Evolutionary conservation across 2,888 invertebrate genomes (phyloP).

Genomic region (Sinohyriopsis cumingii): DNA sequence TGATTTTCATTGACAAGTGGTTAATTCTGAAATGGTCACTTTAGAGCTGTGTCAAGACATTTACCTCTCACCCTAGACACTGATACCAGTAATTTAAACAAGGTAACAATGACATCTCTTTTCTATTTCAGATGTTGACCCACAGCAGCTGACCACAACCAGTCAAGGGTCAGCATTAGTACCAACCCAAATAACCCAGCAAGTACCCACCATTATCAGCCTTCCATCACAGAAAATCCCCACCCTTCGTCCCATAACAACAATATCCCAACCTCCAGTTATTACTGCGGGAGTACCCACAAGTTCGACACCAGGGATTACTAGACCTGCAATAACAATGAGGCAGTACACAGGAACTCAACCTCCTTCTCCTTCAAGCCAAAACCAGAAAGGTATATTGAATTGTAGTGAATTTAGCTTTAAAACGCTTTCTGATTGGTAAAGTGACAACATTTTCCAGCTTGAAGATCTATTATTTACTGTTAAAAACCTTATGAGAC

Average conservation of each 20-base stretch:
- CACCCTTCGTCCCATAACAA: slow-evolving; percentile 6
- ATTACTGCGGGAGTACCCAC: background rate
- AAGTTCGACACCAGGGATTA: background rate
- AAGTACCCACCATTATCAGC: slow-evolving; percentile 16
- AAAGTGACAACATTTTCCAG: too few species aligned
- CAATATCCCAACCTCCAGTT: background rate
- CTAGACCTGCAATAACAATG: slow-evolving; percentile 3
- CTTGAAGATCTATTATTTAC: too few species aligned
- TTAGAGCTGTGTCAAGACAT: background rate
- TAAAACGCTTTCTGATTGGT: too few species aligned
- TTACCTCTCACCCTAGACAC: too few species aligned
- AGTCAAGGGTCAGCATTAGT: slow-evolving; percentile 12
- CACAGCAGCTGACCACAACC: slow-evolving; percentile 9
- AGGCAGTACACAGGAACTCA: slow-evolving; percentile 7
- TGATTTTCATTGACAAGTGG: background rate
- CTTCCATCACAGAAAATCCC: slow-evolving; percentile 25
- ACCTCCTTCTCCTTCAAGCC: background rate
- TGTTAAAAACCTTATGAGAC: too few species aligned
- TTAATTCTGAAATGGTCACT: background rate
- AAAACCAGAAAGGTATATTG: background rate
- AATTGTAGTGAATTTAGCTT: too few species aligned
- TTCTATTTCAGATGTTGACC: slow-evolving; percentile 18
- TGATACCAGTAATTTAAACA: too few species aligned
- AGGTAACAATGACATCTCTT: background rate
- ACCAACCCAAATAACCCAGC: slow-evolving; percentile 23